Percentiles rank a stretch among this genome's conserved stretches.
phyloP scores from a whole-genome alignment of 2,888 invertebrate species.

The Willowsia nigromaculata region DNA sequence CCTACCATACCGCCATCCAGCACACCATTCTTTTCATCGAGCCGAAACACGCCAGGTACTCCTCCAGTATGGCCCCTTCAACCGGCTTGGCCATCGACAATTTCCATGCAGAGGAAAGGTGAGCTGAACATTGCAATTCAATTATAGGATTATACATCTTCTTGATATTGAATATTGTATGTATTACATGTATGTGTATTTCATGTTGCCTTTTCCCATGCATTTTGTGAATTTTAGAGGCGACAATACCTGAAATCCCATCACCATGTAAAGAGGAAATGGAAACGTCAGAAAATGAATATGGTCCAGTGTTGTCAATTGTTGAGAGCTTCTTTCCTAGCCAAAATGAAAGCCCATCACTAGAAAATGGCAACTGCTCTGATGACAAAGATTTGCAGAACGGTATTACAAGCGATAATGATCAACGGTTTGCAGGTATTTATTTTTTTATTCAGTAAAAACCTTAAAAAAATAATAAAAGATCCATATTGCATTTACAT shows the following conservation, averaged over 20 bases:
- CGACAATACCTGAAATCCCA: slow-evolving; percentile 56
- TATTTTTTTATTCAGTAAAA: no score
- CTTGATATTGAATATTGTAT: no score
- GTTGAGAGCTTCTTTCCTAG: slow-evolving; percentile 44
- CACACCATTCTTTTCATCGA: slow-evolving; percentile 47
- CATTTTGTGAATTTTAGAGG: not conserved
- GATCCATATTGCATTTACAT: no score
- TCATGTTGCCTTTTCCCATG: not conserved
- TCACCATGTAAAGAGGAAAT: slow-evolving; percentile 61
- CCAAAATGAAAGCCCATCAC: not conserved
- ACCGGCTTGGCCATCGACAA: slow-evolving; percentile 34
- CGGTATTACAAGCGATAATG: not conserved
- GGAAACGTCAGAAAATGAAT: slow-evolving; percentile 30
- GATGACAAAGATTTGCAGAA: not conserved
- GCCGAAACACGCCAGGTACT: slow-evolving; percentile 24
- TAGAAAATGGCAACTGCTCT: not conserved
- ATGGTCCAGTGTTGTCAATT: slow-evolving; percentile 43
- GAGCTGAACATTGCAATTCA: not conserved
- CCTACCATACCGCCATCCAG: no score
- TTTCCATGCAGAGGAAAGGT: slow-evolving; percentile 45
- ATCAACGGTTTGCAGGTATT: no score
- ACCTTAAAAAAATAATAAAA: no score
- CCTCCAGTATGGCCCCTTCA: slow-evolving; percentile 67
- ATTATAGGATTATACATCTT: not conserved
- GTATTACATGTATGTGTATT: no score